phyloP scores from a whole-genome alignment of 2,113 vertebrate species.

The Psophia crepitans region DNA sequence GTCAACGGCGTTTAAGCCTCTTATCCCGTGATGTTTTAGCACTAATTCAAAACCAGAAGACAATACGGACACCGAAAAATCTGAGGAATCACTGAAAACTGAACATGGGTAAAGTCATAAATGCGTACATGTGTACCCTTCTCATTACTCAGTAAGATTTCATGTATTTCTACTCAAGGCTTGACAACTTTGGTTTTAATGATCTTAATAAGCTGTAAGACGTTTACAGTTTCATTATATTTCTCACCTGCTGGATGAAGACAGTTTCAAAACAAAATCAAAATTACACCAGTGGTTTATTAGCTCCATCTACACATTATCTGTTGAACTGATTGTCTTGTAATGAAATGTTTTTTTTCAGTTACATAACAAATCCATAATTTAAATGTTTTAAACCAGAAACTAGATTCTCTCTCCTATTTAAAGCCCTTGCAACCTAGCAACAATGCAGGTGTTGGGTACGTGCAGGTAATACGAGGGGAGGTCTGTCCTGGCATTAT shows the following conservation, averaged over 20 bases:
- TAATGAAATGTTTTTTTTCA: background rate
- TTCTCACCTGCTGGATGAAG: background rate
- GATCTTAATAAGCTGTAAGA: background rate
- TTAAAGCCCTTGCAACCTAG: background rate
- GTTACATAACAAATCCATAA: background rate
- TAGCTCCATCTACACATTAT: background rate
- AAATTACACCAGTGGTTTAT: background rate
- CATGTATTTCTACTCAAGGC: background rate
- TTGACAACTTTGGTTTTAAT: background rate
- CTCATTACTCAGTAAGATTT: background rate
- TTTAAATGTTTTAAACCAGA: background rate
- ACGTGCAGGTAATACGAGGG: background rate
- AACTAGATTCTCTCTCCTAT: background rate
- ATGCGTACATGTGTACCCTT: background rate
- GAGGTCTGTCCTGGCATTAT: background rate
- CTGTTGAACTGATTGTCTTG: background rate
- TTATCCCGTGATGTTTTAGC: background rate
- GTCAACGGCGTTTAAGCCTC: background rate
- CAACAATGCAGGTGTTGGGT: background rate
- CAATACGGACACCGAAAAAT: background rate
- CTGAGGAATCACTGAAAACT: background rate
- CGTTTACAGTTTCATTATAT: background rate
- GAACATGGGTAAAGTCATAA: background rate
- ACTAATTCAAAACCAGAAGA: background rate
- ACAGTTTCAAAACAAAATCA: background rate